Evolutionary conservation across 2,797 vertebrate species (phyloP), one percentile per base, ranked within the genome.

Genomic region (Microchirus variegatus): DNA sequence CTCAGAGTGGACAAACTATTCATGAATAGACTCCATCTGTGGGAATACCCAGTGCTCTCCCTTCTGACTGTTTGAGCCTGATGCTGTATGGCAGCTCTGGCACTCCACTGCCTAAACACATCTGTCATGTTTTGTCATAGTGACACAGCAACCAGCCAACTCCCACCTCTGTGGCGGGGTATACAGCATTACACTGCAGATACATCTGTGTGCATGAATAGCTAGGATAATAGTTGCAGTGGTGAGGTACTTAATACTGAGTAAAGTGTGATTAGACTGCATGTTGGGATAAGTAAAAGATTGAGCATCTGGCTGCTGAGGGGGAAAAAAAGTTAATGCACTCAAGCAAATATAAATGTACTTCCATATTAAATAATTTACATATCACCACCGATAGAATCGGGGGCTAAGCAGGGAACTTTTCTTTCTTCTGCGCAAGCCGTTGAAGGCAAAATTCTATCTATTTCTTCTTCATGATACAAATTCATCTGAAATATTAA

Each of bases 1-100:
- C 91, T 88, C 58, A 73, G 89, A 94, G 93, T 95, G 94, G 92
- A 94, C 94, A 93, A 92, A 89, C 84, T 81, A 70, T 85, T 80
- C 80, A 82, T 89, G 89, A 91, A 90, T 88, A 87, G 87, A 85
- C 81, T 89, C 86, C 76, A 73, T 81, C 78, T 86, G 87, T 88
- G 86, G 87, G 82, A 83, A 89, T 83, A 85, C 71, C 59, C 75
- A 43, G 61, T 26, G 49, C 76, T 85, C 76, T 72, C 58, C 75
- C 73, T 77, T 80, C 13, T 84, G 93, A 92, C 85, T 80, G 92
- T 93, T 94, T 81, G 89, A 93, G 85, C 69, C 77, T 93, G 90
- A 93, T 91, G 73, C 86, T 71, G 61, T 87, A 87, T 92, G 92
- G 90, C 92, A 93, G 91, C 70, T 84, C 90, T 81, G 83, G 88